These are phyloP conservation scores for Drosophila burlai DNA, from an alignment of 1,140 invertebrate genomes.

Conservation along the genomic window DNA sequence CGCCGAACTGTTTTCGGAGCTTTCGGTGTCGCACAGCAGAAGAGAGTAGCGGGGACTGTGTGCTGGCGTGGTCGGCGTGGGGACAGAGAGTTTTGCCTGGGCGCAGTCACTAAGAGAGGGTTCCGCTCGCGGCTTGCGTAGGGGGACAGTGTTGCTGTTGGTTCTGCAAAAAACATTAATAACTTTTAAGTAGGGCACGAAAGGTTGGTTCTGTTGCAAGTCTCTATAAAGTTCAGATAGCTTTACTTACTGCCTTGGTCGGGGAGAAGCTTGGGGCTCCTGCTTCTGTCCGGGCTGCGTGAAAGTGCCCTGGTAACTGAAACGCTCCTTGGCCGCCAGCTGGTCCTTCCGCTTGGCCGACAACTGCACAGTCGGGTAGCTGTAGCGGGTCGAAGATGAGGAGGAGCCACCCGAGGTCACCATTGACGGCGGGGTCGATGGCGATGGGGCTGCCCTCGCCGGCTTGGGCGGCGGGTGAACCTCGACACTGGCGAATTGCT, in stretches of 20 bases:
- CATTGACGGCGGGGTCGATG: constrained; percentile 11
- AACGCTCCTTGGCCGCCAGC: constrained; percentile 75
- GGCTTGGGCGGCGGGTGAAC: constrained; percentile 82
- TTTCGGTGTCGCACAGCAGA: constrained; percentile 74
- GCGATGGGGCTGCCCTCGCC: constrained; percentile 49
- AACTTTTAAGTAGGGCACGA: neutral
- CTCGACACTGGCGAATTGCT: constrained; percentile 71
- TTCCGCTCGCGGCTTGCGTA: constrained; percentile 45
- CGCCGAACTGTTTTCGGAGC: constrained; percentile 82
- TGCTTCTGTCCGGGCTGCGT: constrained; percentile 43
- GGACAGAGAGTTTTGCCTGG: constrained; percentile 60
- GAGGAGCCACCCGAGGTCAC: constrained; percentile 5
- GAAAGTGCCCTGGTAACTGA: constrained; percentile 82
- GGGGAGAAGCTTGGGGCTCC: constrained; percentile 14
- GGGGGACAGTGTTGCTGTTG: constrained; percentile 41
- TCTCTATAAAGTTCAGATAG: neutral
- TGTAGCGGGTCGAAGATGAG: constrained; percentile 64
- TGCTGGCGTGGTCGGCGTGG: constrained; percentile 78
- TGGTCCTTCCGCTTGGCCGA: constrained; percentile 81
- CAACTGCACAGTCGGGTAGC: constrained; percentile 81
- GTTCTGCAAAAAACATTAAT: neutral
- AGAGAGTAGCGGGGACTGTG: constrained; percentile 82
- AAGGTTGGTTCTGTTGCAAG: neutral
- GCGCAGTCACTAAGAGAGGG: constrained; percentile 22
- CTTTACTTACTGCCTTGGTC: constrained; percentile 48